Evolutionary conservation across 2,113 vertebrate genomes (phyloP), one percentile per base, ranked within the genome.

Genomic region (Pholis gunnellus): DNA sequence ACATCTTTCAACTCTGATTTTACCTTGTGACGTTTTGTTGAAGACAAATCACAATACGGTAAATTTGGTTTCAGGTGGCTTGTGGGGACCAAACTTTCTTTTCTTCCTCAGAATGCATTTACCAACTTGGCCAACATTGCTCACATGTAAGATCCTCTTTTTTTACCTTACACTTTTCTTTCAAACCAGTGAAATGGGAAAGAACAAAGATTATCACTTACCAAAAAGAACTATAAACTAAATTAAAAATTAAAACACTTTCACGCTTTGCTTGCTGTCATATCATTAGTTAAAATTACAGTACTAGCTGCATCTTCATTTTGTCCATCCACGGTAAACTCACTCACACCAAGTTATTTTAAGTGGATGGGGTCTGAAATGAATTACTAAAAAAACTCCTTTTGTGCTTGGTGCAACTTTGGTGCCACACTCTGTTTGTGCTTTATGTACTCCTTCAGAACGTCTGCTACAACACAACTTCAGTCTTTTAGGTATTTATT

Each of bases 11-110:
- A 17, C 20, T n/a, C 54, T 29, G 27, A 46, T 8, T 42, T 40
- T 2, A 22, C 27, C 6, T 22, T 25, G 9, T 2, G 17, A 59
- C 3, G 25, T 5, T 27, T 50, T 31, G 29, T 27, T 29, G 5
- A 40, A 25, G 34, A 61, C 31, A 76, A 9, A 18, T 18, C 13
- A 1, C 25, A 22, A 4, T 13, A 27, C 5, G 8, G 15, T 48
- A 17, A 1, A 4, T 72, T 73, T 9, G 82, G 38, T 88, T 87
- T 76, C 60, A 93, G 92, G 70, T 92, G 85, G 89, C 78, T 93
- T 25, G 29, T 75, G 17, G 80, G 75, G 31, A 82, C 89, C 59
- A 88, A 81, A 68, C 78, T 93, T 14, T 57, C 82, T 9, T 90
- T 70, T 11, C 44, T 93, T 64, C 81, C 89, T 31, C 81, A 68